These are phyloP conservation scores for Halisarca cf. caerulea DNA, from an alignment of 37 sponge, comb jelly and placozoan genomes.

Conservation along the genomic window DNA sequence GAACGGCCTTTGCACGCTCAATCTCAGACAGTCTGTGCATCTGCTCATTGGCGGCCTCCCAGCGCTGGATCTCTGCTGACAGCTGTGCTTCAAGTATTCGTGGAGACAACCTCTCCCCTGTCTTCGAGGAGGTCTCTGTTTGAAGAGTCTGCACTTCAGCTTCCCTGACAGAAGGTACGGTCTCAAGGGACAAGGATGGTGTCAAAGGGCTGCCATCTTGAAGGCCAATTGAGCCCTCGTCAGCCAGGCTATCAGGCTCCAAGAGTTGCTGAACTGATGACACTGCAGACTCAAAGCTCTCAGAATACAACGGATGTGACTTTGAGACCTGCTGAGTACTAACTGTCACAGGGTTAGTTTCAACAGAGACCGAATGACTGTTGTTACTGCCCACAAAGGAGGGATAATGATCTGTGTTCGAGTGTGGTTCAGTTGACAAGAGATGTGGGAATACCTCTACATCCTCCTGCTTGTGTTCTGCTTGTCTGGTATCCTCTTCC, in stretches of 20 bases:
- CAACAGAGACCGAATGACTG: background rate
- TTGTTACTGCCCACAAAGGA: background rate
- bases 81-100: conserved; percentile 58
- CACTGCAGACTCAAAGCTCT: too few species aligned
- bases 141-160: background rate
- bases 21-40: conserved; percentile 53
- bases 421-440: background rate
- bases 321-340: background rate
- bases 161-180: background rate
- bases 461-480: too few species aligned
- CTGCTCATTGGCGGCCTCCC: conserved; percentile 64
- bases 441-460: background rate
- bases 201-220: background rate
- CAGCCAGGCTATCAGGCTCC: background rate
- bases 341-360: background rate
- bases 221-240: too few species aligned
- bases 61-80: conserved; percentile 54
- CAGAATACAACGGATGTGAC: too few species aligned
- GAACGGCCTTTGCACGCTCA: conserved; percentile 39
- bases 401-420: background rate
- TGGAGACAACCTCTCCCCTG: conserved; percentile 56
- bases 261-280: background rate
- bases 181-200: background rate
- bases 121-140: background rate
- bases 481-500: background rate